Base-by-base conservation (phyloP, 2,888 invertebrate species). In the Agrotis ipsilon region DNA sequence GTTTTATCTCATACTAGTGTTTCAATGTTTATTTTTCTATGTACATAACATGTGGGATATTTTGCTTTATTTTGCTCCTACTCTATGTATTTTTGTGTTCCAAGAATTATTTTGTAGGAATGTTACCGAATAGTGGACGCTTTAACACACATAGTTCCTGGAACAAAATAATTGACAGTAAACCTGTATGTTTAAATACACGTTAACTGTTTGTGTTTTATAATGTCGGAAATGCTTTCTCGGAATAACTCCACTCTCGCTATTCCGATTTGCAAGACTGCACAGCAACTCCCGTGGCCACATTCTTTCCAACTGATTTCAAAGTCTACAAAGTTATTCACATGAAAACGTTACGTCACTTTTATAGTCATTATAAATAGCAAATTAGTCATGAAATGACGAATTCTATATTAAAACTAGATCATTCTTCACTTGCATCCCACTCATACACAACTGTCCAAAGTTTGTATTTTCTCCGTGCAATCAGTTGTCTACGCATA, bases 401-500 rank as follows among this genome's bases (percentile, higher is more conserved):
- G 19, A 55, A 46, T n/a, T n/a, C n/a, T n/a, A n/a, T 43, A 46
- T 59, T 46, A 43, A 58, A 80, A 66, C 62, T 54, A 66, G 45
- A 66, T 13, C 45, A 66, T 66, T 49, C 32, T 43, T 60, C 63
- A 69, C 67, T 72, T 65, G 52, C 65, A 51, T 54, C 24, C 27
- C 45, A 59, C 45, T 63, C 51, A 9, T n/a, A n/a, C n/a, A n/a
- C 59, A 80, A 68, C 65, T 72, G 58, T 71, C 58, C 65, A 68
- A 68, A 71, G 72, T 70, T 66, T 75, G 71, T 79, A 86, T 84
- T 86, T 88, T 88, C 83, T 80, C 79, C 80, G 74, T 79, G 78
- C 84, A 88, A 91, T 88, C 88, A 87, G 83, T 85, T 86, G 87
- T 87, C 84, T 78, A 84, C 83, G 81, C 86, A 88, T 88, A 89